Base-by-base conservation (phyloP, 1,140 invertebrate genomes). In the Acromyrmex heyeri region DNA sequence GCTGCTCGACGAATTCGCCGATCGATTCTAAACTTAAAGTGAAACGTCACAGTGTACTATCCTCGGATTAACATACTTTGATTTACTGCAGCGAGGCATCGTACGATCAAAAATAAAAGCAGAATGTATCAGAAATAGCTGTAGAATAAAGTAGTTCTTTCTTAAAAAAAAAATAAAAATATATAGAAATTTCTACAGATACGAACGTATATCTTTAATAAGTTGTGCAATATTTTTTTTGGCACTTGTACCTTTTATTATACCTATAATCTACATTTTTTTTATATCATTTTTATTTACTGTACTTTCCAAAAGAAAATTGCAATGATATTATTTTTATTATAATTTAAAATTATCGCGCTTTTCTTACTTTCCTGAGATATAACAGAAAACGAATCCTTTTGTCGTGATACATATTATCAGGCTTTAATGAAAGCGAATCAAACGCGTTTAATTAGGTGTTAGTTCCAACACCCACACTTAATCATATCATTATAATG, bases 391-490 rank as follows among this genome's bases (percentile, higher is more conserved):
- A 21, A 38, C 1, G n/a, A 21, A 57, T 57, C n/a, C 27, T n/a
- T 38, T 55, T 55, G 5, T 21, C 18, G 1, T 21, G n/a, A 75
- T 6, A 34, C 34, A 57, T 34, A 59, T 57, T 34, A 21, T 0
- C n/a, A 57, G 6, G 7, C 14, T 57, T n/a, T 59, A 16, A 75
- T 73, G 27, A 73, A 57, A 70, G 3, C 44, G 16, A 72, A 30
- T 72, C 48, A 55, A 72, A 64, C 12, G 57, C 24, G 21, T 50
- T 48, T 77, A 48, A 77, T 77, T 77, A 77, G 38, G 14, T 62
- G 16, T 48, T 64, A 48, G 38, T 44, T 62, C 16, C 34, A 76
- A 12, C 30, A 76, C 30, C 10, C 21, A 44, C 21, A 18, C 62
- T 48, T 77, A 64, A 77, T 77, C 34, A 10, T n/a, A 48, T 12